Percentiles rank a stretch among this genome's conserved stretches.
These are phyloP conservation scores for Tachyglossus aculeatus DNA, from an alignment of 2,797 vertebrate species.

Conservation along the genomic window DNA sequence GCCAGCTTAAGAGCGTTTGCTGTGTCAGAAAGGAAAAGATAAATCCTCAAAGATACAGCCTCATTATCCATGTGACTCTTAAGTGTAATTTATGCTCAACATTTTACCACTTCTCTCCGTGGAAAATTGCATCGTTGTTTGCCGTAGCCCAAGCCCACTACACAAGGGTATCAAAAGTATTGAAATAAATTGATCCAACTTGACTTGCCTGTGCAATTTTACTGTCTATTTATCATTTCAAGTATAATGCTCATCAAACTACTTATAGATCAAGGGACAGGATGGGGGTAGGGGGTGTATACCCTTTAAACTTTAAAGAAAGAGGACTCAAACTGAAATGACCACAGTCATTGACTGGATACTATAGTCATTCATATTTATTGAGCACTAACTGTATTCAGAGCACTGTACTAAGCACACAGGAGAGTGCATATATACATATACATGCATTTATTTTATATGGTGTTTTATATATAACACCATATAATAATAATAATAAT, in stretches of 20 bases:
- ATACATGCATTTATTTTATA: too few species aligned
- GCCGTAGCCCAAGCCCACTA: neutral
- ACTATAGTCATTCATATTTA: too few species aligned
- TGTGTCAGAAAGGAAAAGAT: neutral
- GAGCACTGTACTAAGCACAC: too few species aligned
- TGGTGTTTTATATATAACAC: too few species aligned
- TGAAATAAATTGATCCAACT: slow-evolving; percentile 45
- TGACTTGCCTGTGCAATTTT: slow-evolving; percentile 50
- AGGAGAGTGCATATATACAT: too few species aligned
- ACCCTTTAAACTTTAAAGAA: neutral
- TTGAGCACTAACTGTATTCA: too few species aligned
- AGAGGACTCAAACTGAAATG: neutral
- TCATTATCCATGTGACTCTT: slow-evolving; percentile 64
- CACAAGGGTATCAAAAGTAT: slow-evolving; percentile 43
- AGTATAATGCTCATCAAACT: neutral
- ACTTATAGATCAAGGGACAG: neutral
- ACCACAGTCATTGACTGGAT: too few species aligned
- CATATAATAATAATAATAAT: too few species aligned
- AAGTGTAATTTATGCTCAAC: slow-evolving; percentile 48
- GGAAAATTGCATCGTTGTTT: slow-evolving; percentile 24
- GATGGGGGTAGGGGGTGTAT: neutral
- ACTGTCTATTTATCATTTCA: slow-evolving; percentile 34
- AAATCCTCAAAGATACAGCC: slow-evolving; percentile 14
- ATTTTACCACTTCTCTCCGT: neutral
- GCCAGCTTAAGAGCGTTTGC: slow-evolving; percentile 21